Conservation (phyloP, 2,113 vertebrate species). For the Rhinichthys klamathensis region DNA sequence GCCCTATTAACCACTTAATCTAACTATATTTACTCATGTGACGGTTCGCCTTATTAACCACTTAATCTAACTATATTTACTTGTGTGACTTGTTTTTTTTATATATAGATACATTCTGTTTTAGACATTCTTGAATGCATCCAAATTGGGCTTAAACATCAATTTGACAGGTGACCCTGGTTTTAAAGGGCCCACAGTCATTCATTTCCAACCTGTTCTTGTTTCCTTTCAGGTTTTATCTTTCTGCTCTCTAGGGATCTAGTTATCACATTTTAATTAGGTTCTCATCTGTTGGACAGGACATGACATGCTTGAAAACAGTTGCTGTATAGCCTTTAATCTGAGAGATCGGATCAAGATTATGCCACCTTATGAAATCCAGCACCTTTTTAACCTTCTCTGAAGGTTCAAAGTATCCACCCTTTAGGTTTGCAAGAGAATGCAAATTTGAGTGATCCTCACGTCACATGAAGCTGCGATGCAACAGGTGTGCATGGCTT, state of each 20-base stretch:
- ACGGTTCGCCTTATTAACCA: neutral
- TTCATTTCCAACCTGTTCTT: neutral
- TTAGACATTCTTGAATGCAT: neutral
- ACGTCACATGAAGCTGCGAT: neutral
- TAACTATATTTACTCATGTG: slow-evolving; percentile 43
- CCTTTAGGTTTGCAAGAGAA: neutral
- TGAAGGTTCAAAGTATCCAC: neutral
- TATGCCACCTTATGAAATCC: neutral
- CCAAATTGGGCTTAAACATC: neutral
- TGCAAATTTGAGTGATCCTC: neutral
- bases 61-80: slow-evolving; percentile 56
- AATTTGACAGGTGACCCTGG: neutral
- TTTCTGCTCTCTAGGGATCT: slow-evolving; percentile 24
- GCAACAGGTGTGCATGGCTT: slow-evolving; percentile 14
- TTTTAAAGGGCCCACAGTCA: neutral
- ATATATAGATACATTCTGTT: slow-evolving; percentile 15
- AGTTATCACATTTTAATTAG: slow-evolving; percentile 25
- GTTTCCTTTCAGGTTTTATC: slow-evolving; percentile 13
- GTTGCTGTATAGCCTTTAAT: slow-evolving; percentile 1
- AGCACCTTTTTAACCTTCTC: neutral
- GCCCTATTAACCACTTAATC: slow-evolving; percentile 44
- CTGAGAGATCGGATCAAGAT: slow-evolving; percentile 1
- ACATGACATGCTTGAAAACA: slow-evolving; percentile 21
- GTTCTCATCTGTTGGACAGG: neutral
- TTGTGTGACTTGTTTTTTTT: slow-evolving; percentile 46